Evolutionary conservation across 2,113 vertebrate genomes (phyloP), one percentile per base, ranked within the genome.

Genomic region (Raphicerus campestris): DNA sequence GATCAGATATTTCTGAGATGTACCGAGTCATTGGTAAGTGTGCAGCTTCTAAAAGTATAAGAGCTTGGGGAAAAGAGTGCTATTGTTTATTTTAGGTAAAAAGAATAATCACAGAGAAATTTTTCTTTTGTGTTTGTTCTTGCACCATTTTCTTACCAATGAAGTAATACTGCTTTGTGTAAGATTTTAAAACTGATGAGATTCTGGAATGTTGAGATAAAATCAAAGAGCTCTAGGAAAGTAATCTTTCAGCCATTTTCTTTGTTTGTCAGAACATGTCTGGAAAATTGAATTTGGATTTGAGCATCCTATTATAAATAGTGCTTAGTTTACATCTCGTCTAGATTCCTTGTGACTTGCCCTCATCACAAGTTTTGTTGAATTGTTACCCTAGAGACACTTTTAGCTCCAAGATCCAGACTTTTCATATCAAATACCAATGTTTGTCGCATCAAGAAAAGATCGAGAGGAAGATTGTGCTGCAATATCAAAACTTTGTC

Each of bases 71-170:
- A 14, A 66, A 63, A 80, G 22, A 49, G 1, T 58, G 1, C 2
- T 49, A 77, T 45, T 47, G 16, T 84, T 92, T 90, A 83, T 78
- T 95, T 90, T 61, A 61, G 30, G 30, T 58, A 28, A 53, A 92
- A 94, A 58, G 24, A 85, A 51, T 17, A n/a, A 11, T 32, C 7
- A n/a, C 82, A 49, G 24, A 39, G 3, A 60, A 47, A 35, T n/a
- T 42, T 39, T 85, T 80, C 24, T 77, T 32, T 89, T 82, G 5
- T 51, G 17, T 61, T 58, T 39, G 2, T 73, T 91, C 91, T 58
- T 93, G 42, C 16, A 91, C 30, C 30, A 17, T 91, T 53, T 83
- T 83, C 9, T 87, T 66, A 84, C 2, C 13, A 85, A 53, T 73
- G 58, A 93, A 94, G 89, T 61, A 7, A 49, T 89, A 80, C 24